These are phyloP conservation scores for Oryzias melastigma DNA, from an alignment of 2,113 vertebrate genomes.

Conservation along the genomic window DNA sequence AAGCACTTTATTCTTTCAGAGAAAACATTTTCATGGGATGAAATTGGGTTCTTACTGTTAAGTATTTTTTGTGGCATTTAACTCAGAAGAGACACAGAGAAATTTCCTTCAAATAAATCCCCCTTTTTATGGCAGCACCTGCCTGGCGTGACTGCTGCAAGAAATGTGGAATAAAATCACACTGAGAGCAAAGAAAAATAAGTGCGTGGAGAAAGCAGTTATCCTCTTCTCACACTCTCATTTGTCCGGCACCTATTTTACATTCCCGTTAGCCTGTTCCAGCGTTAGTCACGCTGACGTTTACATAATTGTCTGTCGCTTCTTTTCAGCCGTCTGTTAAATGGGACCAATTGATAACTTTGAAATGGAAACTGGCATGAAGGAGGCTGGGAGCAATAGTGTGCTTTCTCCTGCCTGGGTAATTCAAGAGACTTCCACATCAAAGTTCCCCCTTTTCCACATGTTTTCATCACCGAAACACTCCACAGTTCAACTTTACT, in stretches of 20 bases:
- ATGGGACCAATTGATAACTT: slow-evolving; percentile 9
- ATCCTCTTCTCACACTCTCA: too few species aligned
- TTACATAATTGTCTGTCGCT: slow-evolving; percentile 27
- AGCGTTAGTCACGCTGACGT: slow-evolving; percentile 22
- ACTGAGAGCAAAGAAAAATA: neutral
- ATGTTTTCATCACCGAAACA: slow-evolving; percentile 3
- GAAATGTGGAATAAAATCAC: neutral
- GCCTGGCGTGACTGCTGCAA: too few species aligned
- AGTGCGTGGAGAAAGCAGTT: neutral
- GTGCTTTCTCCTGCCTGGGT: neutral
- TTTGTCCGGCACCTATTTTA: slow-evolving; percentile 4
- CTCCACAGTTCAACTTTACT: neutral
- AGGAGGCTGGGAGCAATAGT: slow-evolving; percentile 18
- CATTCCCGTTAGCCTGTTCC: slow-evolving; percentile 1
- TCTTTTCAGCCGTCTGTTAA: slow-evolving; percentile 16
- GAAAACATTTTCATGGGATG: too few species aligned
- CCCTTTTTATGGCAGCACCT: too few species aligned
- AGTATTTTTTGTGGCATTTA: too few species aligned
- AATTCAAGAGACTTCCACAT: slow-evolving; percentile 22
- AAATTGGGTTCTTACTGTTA: too few species aligned
- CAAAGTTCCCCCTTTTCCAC: slow-evolving; percentile 1
- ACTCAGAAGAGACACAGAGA: too few species aligned
- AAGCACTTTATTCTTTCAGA: too few species aligned
- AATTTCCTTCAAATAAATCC: too few species aligned
- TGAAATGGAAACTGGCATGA: slow-evolving; percentile 26